A percentile compares a stretch with the other conserved stretches of the same genome.
These are phyloP conservation scores for Anhinga rufa DNA, from an alignment of 2,113 vertebrate species.

Conservation along the genomic window DNA sequence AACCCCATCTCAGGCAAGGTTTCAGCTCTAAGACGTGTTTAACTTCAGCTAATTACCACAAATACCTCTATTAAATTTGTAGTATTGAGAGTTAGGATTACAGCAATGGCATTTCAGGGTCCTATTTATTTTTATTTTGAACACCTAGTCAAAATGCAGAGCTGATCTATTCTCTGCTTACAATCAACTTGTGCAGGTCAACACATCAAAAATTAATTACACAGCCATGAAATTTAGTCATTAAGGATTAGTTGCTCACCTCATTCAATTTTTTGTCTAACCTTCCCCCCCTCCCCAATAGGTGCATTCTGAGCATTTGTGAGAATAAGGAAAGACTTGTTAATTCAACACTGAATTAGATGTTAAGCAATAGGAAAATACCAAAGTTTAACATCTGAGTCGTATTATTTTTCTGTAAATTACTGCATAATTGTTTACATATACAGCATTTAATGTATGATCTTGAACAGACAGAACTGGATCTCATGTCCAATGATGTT, in stretches of 20 bases:
- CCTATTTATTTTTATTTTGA: slow-evolving; percentile 68
- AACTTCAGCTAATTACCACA: slow-evolving; percentile 76
- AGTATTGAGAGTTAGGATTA: slow-evolving; percentile 67
- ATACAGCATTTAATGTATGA: neutral
- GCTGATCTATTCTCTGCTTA: slow-evolving; percentile 61
- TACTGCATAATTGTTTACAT: neutral
- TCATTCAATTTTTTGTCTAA: slow-evolving; percentile 49
- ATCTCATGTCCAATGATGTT: neutral
- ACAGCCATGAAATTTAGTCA: slow-evolving; percentile 64
- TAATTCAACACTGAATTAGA: slow-evolving; percentile 28
- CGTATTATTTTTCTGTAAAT: neutral
- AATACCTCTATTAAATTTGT: slow-evolving; percentile 73
- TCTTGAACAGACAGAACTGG: neutral
- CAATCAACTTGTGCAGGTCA: slow-evolving; percentile 61
- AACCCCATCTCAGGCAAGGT: slow-evolving; percentile 73
- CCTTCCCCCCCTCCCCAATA: neutral
- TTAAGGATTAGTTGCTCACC: slow-evolving; percentile 71
- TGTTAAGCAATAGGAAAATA: slow-evolving; percentile 14
- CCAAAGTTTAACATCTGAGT: neutral
- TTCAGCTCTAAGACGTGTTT: slow-evolving; percentile 70
- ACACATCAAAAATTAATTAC: slow-evolving; percentile 75
- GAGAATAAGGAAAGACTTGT: slow-evolving; percentile 24
- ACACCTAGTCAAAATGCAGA: slow-evolving; percentile 63
- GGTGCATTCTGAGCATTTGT: slow-evolving; percentile 19
- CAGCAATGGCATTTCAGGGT: slow-evolving; percentile 64